A percentile compares a stretch with the other conserved stretches of the same genome.
Conservation (phyloP, 2,797 vertebrate genomes). For the Myiothlypis chrysogaster region DNA sequence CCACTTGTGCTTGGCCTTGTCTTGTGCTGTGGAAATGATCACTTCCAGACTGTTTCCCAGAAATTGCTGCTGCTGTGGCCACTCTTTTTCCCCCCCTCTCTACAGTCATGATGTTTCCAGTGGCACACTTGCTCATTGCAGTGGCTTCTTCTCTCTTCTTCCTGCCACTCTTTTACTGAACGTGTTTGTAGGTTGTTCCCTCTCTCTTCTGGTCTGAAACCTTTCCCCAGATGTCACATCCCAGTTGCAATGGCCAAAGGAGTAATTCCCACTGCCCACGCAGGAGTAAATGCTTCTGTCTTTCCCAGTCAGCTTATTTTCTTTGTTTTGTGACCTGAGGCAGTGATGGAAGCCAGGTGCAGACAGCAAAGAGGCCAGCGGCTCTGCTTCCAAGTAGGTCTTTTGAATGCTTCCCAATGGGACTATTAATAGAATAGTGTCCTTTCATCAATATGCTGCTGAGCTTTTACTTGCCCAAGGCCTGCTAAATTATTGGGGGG, state of each 20-base stretch:
- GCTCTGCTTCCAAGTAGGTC: background rate
- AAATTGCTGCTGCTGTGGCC: background rate
- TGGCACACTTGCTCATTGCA: fast-evolving
- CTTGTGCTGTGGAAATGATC: background rate
- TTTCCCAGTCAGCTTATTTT: background rate
- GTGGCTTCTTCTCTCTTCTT: background rate
- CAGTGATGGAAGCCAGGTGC: background rate
- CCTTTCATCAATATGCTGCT: slow-evolving; percentile 15
- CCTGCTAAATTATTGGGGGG: slow-evolving; percentile 20
- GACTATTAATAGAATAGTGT: background rate
- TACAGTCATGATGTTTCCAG: background rate
- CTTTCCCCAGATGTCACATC: background rate
- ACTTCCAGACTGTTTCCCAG: background rate
- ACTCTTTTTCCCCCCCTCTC: background rate
- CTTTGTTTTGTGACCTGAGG: slow-evolving; percentile 10
- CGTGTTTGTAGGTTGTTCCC: background rate
- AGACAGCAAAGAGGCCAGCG: background rate
- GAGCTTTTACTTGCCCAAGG: slow-evolving; percentile 6
- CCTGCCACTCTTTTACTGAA: background rate
- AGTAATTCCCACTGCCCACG: background rate
- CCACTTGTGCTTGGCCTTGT: background rate
- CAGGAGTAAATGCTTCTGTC: background rate
- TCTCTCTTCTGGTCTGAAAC: background rate
- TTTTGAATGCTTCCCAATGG: background rate
- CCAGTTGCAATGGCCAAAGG: background rate